Evolutionary conservation across 2,113 vertebrate species (phyloP).

Genomic region (Thymallus thymallus): DNA sequence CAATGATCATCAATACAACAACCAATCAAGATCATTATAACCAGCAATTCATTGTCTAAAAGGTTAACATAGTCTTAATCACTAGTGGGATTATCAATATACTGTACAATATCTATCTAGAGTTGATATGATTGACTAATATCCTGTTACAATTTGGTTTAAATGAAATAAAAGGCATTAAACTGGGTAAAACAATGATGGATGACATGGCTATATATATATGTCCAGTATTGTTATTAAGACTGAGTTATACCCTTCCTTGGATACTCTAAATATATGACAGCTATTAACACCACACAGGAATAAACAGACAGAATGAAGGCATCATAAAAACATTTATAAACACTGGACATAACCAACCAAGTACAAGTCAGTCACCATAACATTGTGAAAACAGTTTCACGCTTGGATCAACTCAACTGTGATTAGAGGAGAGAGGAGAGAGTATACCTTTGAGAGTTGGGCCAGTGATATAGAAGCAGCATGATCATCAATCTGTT

Average conservation of each 20-base stretch:
- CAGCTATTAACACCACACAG: no score
- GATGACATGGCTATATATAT: no score
- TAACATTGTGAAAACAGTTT: background rate
- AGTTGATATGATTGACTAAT: no score
- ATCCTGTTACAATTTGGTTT: no score
- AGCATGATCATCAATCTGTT: conserved; percentile 93
- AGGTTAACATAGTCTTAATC: background rate
- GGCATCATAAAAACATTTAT: background rate
- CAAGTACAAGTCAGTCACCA: background rate
- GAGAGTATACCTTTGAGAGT: conserved; percentile 88
- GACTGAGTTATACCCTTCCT: background rate
- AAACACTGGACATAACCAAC: background rate
- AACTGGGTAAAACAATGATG: no score
- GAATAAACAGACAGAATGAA: background rate
- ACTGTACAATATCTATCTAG: no score
- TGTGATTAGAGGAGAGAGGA: no score
- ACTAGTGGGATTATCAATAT: no score
- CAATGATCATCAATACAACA: background rate
- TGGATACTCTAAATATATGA: background rate
- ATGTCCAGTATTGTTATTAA: background rate
- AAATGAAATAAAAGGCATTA: no score
- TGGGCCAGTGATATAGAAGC: conserved; percentile 87
- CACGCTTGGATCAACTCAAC: no score
- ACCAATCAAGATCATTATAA: background rate
- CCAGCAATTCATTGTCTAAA: background rate